Evolutionary conservation across 2,797 vertebrate species (phyloP).

Genomic region (Malacoctenus gilli): DNA sequence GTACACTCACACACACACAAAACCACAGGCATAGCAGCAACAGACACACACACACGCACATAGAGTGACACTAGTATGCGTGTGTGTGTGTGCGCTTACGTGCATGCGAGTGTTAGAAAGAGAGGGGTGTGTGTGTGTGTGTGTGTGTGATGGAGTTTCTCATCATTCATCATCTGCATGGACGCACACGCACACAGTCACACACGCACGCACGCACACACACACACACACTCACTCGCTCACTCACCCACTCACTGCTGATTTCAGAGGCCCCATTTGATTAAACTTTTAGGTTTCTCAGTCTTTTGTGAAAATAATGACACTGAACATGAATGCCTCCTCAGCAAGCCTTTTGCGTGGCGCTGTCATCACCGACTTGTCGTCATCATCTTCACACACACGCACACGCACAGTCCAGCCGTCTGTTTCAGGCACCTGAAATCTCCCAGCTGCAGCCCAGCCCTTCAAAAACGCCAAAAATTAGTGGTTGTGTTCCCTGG

Average conservation of each 20-base stretch:
- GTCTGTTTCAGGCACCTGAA: constrained; percentile 38
- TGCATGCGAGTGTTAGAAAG: constrained; percentile 54
- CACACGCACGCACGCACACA: no score
- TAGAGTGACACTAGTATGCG: constrained; percentile 20
- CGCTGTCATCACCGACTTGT: constrained; percentile 33
- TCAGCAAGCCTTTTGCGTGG: constrained; percentile 13
- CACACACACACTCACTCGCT: constrained; percentile 7
- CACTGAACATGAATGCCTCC: constrained; percentile 13
- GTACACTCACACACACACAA: constrained; percentile 2
- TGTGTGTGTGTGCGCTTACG: constrained; percentile 26
- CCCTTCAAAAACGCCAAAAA: constrained; percentile 56
- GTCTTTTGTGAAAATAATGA: constrained; percentile 1
- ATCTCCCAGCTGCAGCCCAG: constrained; percentile 58
- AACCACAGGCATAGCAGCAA: not conserved
- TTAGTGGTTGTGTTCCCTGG: constrained; percentile 46
- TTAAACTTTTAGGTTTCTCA: not conserved
- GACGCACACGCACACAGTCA: no score
- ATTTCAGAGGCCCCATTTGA: not conserved
- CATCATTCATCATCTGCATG: no score
- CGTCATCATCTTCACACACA: constrained; percentile 28
- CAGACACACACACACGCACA: constrained; percentile 9
- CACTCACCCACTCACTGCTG: not conserved
- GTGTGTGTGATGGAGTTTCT: no score
- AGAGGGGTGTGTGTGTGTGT: no score
- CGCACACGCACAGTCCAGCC: constrained; percentile 23